phyloP scores from a whole-genome alignment of 2,888 invertebrate genomes.

The Andrena minutula region DNA sequence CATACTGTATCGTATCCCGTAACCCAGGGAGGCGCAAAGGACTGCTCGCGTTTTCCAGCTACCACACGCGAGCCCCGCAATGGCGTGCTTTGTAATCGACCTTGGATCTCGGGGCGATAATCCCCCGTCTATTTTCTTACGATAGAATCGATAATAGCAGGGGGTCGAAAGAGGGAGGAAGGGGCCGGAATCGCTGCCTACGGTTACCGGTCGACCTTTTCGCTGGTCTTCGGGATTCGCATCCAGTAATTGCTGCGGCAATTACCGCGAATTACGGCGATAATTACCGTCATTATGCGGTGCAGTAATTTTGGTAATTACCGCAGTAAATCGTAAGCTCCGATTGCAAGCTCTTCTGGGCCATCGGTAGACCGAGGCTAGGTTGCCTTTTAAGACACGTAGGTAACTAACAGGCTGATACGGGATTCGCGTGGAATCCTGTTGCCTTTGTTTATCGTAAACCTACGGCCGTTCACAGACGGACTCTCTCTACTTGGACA shows the following conservation, averaged over 20 bases:
- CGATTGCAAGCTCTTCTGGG: slow-evolving; percentile 62
- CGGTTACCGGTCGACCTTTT: slow-evolving; percentile 62
- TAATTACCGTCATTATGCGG: slow-evolving; percentile 73
- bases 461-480: slow-evolving; percentile 2
- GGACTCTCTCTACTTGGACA: not conserved
- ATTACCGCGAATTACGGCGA: slow-evolving; percentile 72
- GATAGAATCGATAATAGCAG: slow-evolving; percentile 48
- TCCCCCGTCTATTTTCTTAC: slow-evolving; percentile 33
- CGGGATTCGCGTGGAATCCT: slow-evolving; percentile 37
- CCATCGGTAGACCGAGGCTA: slow-evolving; percentile 25
- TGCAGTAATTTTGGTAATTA: slow-evolving; percentile 75
- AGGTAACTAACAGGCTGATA: slow-evolving; percentile 30
- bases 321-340: slow-evolving; percentile 72
- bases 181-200: slow-evolving; percentile 30
- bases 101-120: slow-evolving; percentile 30
- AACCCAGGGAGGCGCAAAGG: too few relatives aligned
- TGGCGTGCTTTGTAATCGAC: slow-evolving; percentile 23
- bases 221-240: slow-evolving; percentile 62
- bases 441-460: slow-evolving; percentile 38
- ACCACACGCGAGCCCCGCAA: not conserved
- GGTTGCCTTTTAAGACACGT: slow-evolving; percentile 61
- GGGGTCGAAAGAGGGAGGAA: not conserved
- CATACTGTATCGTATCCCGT: too few relatives aligned
- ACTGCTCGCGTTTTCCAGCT: not conserved
- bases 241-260: slow-evolving; percentile 70